Conservation (phyloP, 2,888 invertebrate genomes). For the Antitype chi region DNA sequence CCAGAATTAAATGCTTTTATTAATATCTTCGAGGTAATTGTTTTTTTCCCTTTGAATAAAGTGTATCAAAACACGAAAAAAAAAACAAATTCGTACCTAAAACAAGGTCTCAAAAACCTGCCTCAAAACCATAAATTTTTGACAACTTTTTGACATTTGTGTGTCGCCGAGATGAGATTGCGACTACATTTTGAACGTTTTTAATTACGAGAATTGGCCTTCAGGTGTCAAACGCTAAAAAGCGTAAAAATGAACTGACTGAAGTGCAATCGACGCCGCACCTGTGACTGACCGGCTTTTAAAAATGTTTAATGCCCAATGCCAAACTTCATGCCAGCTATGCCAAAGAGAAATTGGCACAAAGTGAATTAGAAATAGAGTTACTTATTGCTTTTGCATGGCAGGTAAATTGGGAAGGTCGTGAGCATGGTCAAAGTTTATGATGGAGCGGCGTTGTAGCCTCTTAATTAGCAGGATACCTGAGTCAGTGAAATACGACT, state of each 20-base stretch:
- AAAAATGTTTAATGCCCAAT: slow-evolving; percentile 59
- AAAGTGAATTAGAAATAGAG: slow-evolving; percentile 21
- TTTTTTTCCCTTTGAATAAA: neutral
- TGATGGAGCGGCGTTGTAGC: neutral
- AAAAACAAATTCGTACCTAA: no score
- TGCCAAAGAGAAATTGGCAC: slow-evolving; percentile 42
- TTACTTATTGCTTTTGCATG: slow-evolving; percentile 1
- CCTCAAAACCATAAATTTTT: no score
- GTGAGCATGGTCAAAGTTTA: neutral
- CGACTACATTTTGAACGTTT: no score
- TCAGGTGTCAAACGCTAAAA: slow-evolving; percentile 4
- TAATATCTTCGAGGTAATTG: neutral
- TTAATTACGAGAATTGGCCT: no score
- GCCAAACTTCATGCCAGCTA: slow-evolving; percentile 15
- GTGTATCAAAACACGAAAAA: neutral
- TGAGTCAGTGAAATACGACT: neutral
- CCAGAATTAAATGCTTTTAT: neutral
- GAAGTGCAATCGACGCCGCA: slow-evolving; percentile 39
- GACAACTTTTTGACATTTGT: no score
- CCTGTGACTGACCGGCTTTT: slow-evolving; percentile 59
- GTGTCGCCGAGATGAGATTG: no score
- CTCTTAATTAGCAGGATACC: neutral
- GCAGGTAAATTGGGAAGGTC: neutral
- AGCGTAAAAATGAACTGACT: slow-evolving; percentile 5
- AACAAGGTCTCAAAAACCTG: neutral